Evolutionary conservation across 2,113 vertebrate genomes (phyloP).

Genomic region (Sakesphorus luctuosus): DNA sequence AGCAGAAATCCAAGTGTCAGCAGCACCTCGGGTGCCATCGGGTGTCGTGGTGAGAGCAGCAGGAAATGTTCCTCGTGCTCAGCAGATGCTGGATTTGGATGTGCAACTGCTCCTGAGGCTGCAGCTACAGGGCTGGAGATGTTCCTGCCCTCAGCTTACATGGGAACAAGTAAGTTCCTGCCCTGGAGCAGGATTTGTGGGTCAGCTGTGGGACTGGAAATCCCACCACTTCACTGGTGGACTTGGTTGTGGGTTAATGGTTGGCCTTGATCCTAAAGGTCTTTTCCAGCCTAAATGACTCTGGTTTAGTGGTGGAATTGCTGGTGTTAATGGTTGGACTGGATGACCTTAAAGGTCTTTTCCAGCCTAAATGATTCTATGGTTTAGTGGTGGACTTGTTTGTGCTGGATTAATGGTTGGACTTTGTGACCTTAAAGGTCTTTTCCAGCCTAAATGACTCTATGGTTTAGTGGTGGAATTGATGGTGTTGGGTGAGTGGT

Average conservation of each 20-base stretch:
- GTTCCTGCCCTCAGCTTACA: neutral
- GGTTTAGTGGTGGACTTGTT: neutral
- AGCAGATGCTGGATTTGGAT: neutral
- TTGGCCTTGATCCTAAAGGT: neutral
- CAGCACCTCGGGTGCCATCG: neutral
- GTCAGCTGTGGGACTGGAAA: neutral
- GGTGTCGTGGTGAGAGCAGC: neutral
- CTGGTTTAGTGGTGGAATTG: neutral
- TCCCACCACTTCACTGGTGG: neutral
- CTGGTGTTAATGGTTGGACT: neutral
- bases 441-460: neutral
- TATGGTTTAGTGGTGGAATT: neutral
- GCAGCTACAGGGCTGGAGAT: neutral
- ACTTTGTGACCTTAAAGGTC: no score
- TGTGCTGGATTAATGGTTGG: neutral
- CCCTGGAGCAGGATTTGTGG: neutral
- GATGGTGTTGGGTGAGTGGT: rapidly evolving
- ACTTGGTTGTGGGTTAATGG: rapidly evolving
- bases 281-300: neutral
- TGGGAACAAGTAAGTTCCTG: neutral
- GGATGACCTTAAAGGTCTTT: neutral
- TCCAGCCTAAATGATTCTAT: neutral
- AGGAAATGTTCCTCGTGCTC: neutral
- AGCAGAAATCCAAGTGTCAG: neutral
- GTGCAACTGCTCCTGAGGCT: neutral